Evolutionary conservation across 2,113 vertebrate genomes (phyloP), one percentile per base, ranked within the genome.

Genomic region (Pelecanus crispus): DNA sequence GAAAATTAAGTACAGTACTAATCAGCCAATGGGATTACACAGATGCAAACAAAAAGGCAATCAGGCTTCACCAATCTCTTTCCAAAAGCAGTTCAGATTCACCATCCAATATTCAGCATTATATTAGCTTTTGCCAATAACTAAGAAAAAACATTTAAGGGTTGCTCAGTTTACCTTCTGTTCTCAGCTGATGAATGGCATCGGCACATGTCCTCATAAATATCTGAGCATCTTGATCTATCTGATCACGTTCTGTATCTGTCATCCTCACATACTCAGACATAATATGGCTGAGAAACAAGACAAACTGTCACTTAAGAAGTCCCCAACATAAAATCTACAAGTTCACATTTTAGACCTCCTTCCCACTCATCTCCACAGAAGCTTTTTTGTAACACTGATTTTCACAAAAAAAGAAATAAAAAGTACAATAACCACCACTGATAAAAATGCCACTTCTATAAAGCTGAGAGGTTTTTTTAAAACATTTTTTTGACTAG

Each of bases 191-290:
- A 72, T 98, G 98, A 93, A 99, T 99, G 49, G 99, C 99, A 70
- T 99, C 99, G 3, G 99, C 99, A 86, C 99, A 99, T 0, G 99
- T 99, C 90, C 99, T 98, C 99, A 99, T 99, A 86, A 99, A 99
- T 85, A 99, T 99, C 95, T 99, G 99, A 70, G 99, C 99, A 40
- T 99, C 99, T 94, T 99, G 99, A 95, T 99, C 99, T 40, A 99
- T 99, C 98, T 99, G 99, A 93, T 99, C 99, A 36, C 99, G 98
- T 55, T 99, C 99, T 2, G 96, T 98, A 86, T 99, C 99, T 0
- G 99, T 99, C 99, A 99, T 99, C 44, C 98, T 98, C 40, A 97
- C 98, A 13, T 98, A 98, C 16, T 99, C 99, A n/a, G 99, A 99
- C 67, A 98, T 98, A 95, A 98, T 92, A 50, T 99, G 99, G 97